Evolutionary conservation across 2,888 invertebrate species (phyloP), one percentile per base, ranked within the genome.

Genomic region (Stegana nigrithorax): DNA sequence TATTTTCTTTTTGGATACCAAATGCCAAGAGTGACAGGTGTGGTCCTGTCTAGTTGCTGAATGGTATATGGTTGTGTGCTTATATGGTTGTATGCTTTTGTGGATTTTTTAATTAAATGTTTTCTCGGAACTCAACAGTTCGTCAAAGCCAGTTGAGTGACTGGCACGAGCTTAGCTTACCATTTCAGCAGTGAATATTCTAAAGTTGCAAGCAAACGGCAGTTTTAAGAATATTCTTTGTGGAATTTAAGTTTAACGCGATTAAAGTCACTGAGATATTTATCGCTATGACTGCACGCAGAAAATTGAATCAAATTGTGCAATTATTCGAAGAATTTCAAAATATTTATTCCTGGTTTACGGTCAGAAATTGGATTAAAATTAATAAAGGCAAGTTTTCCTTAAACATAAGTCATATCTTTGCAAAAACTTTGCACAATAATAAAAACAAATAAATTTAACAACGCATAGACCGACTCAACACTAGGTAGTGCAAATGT

Each of bases 61-160:
- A 4, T 50, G 7, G 10, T 25, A 17, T 27, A 21, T n/a, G 7
- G 29, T 14, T 55, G 6, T 21, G 21, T 55, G 36, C 36, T 47
- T 47, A 19, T 44, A 10, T n/a, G n/a, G 19, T 8, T 56, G 26
- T 21, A 21, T 23, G 55, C 44, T 60, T 14, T 23, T 59, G 7
- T 42, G 12, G 19, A 26, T 7, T 39, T 53, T 50, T 42, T 59
- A 59, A 56, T 60, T 50, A 64, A 59, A 44, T 17, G 42, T 63
- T 60, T 75, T 78, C 79, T 67, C 4, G 63, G 79, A 75, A 75
- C 57, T 61, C 60, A 69, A 32, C 57, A 65, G 60, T 47, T 64
- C 51, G 61, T 65, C 29, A 23, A 36, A 25, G 39, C 19, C 5
- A 42, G n/a, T 51, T 51, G 51, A 27, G 27, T n/a, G 26, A 17